phyloP scores from a whole-genome alignment of 2,888 invertebrate species.

The Argyresthia albistria region DNA sequence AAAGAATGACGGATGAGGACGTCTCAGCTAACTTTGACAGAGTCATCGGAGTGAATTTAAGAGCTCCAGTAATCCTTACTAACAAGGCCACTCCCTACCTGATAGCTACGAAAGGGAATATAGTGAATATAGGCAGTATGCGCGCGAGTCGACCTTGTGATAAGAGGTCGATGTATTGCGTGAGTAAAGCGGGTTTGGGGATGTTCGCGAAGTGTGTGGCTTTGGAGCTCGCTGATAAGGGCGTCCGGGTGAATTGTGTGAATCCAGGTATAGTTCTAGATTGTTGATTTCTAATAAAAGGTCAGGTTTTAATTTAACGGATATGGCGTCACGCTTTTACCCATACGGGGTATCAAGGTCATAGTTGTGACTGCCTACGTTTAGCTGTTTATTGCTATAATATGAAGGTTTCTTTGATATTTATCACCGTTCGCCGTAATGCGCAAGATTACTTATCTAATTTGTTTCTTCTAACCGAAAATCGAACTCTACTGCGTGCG shows the following conservation, averaged over 20 bases:
- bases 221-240: not conserved
- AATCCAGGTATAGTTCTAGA: not conserved
- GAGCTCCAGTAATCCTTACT: not conserved
- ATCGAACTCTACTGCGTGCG: too few relatives aligned
- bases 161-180: not conserved
- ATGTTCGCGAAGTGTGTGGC: conserved; percentile 4
- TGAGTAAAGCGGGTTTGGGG: conserved; percentile 2
- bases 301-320: too few relatives aligned
- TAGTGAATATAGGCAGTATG: conserved; percentile 5
- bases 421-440: too few relatives aligned
- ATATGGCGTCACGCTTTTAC: too few relatives aligned
- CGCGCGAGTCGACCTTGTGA: not conserved
- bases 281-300: too few relatives aligned
- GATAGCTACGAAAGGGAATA: conserved; percentile 2
- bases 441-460: too few relatives aligned
- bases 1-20: not conserved
- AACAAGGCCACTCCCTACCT: conserved; percentile 1
- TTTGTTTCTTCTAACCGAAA: too few relatives aligned
- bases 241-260: conserved; percentile 1
- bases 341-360: too few relatives aligned
- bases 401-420: too few relatives aligned
- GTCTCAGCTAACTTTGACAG: not conserved
- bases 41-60: not conserved
- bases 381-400: too few relatives aligned
- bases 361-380: too few relatives aligned